phyloP scores from a whole-genome alignment of 2,888 invertebrate species.

The Morpho achilles region DNA sequence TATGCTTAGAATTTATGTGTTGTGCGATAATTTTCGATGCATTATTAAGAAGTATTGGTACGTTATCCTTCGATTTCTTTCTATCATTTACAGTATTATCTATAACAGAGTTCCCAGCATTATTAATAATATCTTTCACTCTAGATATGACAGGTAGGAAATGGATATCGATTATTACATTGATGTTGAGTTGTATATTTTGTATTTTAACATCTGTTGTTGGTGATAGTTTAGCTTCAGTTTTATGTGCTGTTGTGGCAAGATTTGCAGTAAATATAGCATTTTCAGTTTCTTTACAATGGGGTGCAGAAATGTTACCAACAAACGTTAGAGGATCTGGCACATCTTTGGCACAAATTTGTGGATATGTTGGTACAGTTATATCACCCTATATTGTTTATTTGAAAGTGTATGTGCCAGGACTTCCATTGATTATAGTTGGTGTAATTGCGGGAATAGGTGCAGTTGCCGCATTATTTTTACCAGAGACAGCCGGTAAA shows the following conservation, averaged over 20 bases:
- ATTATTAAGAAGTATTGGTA: constrained; percentile 49
- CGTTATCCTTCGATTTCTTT: constrained; percentile 55
- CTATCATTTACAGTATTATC: constrained; percentile 56
- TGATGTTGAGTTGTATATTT: constrained; percentile 36
- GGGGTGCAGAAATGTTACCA: constrained; percentile 57
- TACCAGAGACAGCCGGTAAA: constrained; percentile 57
- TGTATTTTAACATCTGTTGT: constrained; percentile 47
- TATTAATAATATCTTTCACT: constrained; percentile 46
- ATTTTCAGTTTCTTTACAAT: constrained; percentile 45
- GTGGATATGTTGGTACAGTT: constrained; percentile 42
- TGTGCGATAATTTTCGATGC: constrained; percentile 49
- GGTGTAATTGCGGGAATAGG: constrained; percentile 39
- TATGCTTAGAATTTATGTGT: constrained; percentile 46
- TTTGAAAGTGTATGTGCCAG: constrained; percentile 40
- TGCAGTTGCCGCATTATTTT: constrained; percentile 38
- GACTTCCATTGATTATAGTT: constrained; percentile 52
- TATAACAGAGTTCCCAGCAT: constrained; percentile 57
- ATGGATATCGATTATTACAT: constrained; percentile 35
- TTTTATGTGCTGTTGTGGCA: constrained; percentile 49
- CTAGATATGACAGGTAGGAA: constrained; percentile 54
- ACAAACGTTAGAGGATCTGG: constrained; percentile 54
- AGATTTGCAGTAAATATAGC: constrained; percentile 55
- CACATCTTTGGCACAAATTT: constrained; percentile 48
- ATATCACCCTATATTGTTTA: constrained; percentile 59
- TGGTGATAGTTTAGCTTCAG: constrained; percentile 43